A percentile compares a stretch with the other conserved stretches of the same genome.
Evolutionary conservation across 2,888 invertebrate species (phyloP).

Genomic region (Idaea straminata): DNA sequence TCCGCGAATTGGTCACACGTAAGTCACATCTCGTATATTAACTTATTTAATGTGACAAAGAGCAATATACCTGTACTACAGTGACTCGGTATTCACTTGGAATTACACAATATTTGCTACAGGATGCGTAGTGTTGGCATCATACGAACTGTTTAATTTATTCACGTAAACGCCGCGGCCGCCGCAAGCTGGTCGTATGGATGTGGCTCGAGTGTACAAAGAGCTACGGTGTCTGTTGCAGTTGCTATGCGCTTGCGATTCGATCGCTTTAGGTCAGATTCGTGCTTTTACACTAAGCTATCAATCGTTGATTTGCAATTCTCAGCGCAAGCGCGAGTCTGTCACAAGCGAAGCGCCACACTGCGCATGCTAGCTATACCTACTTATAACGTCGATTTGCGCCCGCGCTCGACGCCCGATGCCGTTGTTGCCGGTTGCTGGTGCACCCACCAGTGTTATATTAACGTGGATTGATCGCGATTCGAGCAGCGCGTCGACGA

Average conservation of each 20-base stretch:
- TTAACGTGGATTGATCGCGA: constrained; percentile 43
- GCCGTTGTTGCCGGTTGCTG: constrained; percentile 9
- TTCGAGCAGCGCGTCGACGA: constrained; percentile 53
- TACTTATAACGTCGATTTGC: constrained; percentile 19
- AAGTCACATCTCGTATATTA: background rate
- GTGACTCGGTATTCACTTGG: background rate
- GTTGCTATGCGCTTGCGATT: constrained; percentile 34
- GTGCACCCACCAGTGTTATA: constrained; percentile 13
- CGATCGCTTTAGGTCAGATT: constrained; percentile 16
- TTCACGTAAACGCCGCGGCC: constrained; percentile 20
- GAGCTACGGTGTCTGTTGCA: constrained; percentile 34
- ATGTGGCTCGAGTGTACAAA: constrained; percentile 28
- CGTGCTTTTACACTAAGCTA: constrained; percentile 13
- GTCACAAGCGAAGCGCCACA: constrained; percentile 33
- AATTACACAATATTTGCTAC: constrained; percentile 1
- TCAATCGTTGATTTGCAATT: constrained; percentile 30
- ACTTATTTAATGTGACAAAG: background rate
- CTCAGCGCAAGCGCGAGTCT: constrained; percentile 20
- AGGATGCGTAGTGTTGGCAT: constrained; percentile 12
- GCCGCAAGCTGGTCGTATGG: constrained; percentile 19
- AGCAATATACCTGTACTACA: background rate
- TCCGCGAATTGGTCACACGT: background rate
- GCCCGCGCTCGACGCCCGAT: background rate
- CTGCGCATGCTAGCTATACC: constrained; percentile 37
- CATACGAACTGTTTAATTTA: constrained; percentile 16